phyloP scores from a whole-genome alignment of 2,797 vertebrate species.

The Ctenopoma multispine region DNA sequence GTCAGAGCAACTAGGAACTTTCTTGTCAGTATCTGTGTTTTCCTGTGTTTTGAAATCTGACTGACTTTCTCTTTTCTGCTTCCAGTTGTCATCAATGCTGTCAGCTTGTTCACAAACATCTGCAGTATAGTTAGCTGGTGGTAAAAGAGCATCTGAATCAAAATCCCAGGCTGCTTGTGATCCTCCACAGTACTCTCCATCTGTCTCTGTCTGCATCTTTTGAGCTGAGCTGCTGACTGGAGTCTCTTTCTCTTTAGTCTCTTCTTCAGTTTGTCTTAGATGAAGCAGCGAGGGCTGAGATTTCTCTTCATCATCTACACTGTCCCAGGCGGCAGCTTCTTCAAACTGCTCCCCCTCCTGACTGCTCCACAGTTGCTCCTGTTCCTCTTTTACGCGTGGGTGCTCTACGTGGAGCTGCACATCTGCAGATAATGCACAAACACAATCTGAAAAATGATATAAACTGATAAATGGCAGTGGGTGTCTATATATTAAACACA shows the following conservation, averaged over 20 bases:
- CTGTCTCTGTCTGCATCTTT: not conserved
- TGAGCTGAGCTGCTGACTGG: not conserved
- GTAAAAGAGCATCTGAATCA: not conserved
- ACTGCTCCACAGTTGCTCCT: not conserved
- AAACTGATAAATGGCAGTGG: too few species aligned
- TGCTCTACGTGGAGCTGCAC: not conserved
- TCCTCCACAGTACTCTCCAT: not conserved
- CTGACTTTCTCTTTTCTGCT: not conserved
- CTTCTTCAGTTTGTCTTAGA: not conserved
- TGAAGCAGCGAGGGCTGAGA: not conserved
- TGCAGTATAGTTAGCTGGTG: not conserved
- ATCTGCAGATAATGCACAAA: not conserved
- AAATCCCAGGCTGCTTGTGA: not conserved
- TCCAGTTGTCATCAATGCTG: not conserved
- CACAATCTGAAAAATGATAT: too few species aligned
- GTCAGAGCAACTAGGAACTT: not conserved
- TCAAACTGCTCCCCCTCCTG: not conserved
- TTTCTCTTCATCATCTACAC: not conserved
- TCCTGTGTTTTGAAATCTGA: not conserved
- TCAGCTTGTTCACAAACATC: not conserved
- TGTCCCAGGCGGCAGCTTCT: not conserved
- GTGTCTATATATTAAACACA: too few species aligned
- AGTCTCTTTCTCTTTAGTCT: not conserved
- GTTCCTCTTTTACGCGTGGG: slow-evolving; percentile 1
- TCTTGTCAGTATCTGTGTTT: not conserved